phyloP scores from a whole-genome alignment of 2,113 vertebrate species.

The Solenodon paradoxus region DNA sequence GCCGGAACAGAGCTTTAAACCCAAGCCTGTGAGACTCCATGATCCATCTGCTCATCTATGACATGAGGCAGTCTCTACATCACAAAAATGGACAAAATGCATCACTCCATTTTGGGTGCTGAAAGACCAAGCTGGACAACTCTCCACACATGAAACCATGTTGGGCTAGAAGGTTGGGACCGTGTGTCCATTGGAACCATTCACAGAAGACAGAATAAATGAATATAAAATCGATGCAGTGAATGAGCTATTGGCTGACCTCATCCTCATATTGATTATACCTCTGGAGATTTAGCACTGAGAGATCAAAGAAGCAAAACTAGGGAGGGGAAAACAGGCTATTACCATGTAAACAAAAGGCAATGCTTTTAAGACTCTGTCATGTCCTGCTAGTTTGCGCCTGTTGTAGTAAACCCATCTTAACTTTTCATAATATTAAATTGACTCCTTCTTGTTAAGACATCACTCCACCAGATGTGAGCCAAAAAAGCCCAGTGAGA shows the following conservation, averaged over 20 bases:
- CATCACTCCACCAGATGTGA: background rate
- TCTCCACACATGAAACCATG: background rate
- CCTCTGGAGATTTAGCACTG: slow-evolving; percentile 47
- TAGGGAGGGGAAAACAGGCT: slow-evolving; percentile 52
- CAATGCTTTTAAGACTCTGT: slow-evolving; percentile 42
- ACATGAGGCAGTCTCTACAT: background rate
- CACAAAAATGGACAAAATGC: background rate
- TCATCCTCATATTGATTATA: background rate
- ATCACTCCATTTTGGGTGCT: background rate
- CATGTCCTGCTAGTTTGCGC: background rate
- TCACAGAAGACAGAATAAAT: background rate
- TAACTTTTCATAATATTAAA: background rate
- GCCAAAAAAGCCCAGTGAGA: background rate
- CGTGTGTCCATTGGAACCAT: background rate
- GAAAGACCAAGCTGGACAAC: background rate
- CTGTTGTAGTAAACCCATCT: background rate
- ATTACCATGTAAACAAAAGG: slow-evolving; percentile 51
- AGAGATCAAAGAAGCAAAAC: background rate
- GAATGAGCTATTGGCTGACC: slow-evolving; percentile 28
- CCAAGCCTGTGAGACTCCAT: background rate
- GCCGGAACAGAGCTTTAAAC: background rate
- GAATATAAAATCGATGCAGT: background rate
- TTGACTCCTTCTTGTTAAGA: background rate
- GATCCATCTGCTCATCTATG: background rate
- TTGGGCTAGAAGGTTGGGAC: background rate